Evolutionary conservation across 2,113 vertebrate genomes (phyloP).

Genomic region (Cynocephalus volans): DNA sequence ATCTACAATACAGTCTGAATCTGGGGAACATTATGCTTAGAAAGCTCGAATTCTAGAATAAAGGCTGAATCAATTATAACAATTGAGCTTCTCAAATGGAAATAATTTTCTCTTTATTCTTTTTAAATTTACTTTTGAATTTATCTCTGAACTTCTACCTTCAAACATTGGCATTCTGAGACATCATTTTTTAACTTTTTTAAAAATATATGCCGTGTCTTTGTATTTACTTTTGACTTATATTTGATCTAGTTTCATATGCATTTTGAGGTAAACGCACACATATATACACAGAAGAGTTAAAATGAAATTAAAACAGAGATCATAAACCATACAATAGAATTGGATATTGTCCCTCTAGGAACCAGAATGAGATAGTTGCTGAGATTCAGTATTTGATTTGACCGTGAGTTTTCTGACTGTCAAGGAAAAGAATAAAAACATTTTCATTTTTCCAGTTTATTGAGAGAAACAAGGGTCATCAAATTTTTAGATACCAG

Average conservation of each 20-base stretch:
- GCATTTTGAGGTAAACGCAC: not conserved
- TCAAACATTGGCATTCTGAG: not conserved
- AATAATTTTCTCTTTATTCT: slow-evolving; percentile 34
- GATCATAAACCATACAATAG: not conserved
- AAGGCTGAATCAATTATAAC: not conserved
- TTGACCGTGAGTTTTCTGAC: not conserved
- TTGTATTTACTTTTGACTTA: slow-evolving; percentile 2
- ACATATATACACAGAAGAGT: not conserved
- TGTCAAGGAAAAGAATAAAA: slow-evolving; percentile 20
- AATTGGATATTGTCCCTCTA: slow-evolving; percentile 8
- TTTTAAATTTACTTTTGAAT: slow-evolving; percentile 35
- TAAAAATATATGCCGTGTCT: not conserved
- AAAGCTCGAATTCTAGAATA: not conserved
- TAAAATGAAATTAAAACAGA: slow-evolving; percentile 25
- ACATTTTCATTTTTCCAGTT: not conserved
- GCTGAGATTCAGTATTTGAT: slow-evolving; percentile 16
- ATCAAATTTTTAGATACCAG: not conserved
- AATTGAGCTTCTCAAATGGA: not conserved
- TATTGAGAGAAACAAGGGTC: not conserved
- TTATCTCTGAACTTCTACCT: not conserved
- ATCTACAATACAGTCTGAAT: not conserved
- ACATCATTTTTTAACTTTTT: not conserved
- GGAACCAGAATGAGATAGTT: not conserved
- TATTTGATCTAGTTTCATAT: slow-evolving; percentile 2
- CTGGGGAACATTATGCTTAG: not conserved